Evolutionary conservation across 2,888 invertebrate genomes (phyloP), one percentile per base, ranked within the genome.

Genomic region (Acleris literana): DNA sequence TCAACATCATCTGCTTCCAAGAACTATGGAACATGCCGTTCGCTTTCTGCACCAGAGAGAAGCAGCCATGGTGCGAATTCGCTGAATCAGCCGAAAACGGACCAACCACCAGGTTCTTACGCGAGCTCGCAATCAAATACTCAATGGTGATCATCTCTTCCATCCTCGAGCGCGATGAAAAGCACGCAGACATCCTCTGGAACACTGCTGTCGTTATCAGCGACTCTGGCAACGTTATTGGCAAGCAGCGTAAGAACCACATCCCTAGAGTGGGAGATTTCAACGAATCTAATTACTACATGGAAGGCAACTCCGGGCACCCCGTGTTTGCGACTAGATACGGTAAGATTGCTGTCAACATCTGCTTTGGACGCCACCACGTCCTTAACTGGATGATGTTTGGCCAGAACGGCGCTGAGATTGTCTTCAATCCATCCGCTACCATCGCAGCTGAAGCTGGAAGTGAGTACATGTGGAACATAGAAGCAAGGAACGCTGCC

Each of bases 11-110:
- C 55, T 99, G 99, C 81, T 95, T 99, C 78, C 99, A 99, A 89
- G 99, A 99, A 88, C 96, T 98, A 11, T 99, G 99, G 99, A 96
- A 96, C 64, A 99, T 99, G 99, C 99, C 99, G 0, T 99, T 99
- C 90, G 98, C 97, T 0, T 99, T 99, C 88, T 99, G 99, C 85
- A 99, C 99, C 0, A 94, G 99, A 49, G 98, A 99, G 90, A 98
- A 98, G 83, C 94, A 96, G 70, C 99, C 99, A 0, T 99, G 99
- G 99, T 97, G 97, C 79, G 98, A 99, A 88, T 98, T 99, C 86
- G 99, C 99, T 0, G 99, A 99, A 86, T 95, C 96, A 25, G 98
- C 97, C 0, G 96, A 97, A 83, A 92, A 94, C 60, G 99, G 99
- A 0, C 96, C 97, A 0, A 97, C 98, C 0, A 98, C 97, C 0